Conservation (phyloP, 2,888 invertebrate species). For the Axea sp. region DNA sequence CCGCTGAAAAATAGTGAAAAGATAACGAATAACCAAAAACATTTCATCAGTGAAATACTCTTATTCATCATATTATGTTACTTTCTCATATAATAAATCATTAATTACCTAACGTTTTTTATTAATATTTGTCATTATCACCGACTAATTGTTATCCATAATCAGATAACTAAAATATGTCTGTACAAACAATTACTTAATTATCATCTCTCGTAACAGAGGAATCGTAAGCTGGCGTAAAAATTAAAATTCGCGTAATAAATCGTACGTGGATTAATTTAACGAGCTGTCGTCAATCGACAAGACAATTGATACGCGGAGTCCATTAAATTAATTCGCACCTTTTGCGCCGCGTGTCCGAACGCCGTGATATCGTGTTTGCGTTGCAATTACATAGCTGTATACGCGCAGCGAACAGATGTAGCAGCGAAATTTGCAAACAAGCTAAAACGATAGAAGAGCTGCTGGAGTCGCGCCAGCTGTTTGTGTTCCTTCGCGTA, state of each 20-base stretch:
- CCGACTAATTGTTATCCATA: no score
- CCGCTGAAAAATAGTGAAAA: no score
- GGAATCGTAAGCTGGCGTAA: no score
- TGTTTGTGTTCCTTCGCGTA: conserved; percentile 41
- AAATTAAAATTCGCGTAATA: background rate
- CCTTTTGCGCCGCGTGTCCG: conserved; percentile 56
- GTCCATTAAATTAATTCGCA: conserved; percentile 57
- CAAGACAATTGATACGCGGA: conserved; percentile 48
- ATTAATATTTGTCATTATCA: no score
- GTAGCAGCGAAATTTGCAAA: conserved; percentile 65
- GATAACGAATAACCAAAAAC: no score
- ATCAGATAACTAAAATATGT: no score
- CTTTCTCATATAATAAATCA: no score
- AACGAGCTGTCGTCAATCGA: conserved; percentile 15
- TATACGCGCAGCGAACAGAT: conserved; percentile 64
- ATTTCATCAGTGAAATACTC: no score
- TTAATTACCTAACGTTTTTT: no score
- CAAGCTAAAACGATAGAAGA: conserved; percentile 66
- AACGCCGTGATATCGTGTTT: conserved; percentile 57
- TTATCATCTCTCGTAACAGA: no score
- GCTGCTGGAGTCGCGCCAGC: conserved; percentile 58
- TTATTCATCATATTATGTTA: no score
- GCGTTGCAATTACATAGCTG: conserved; percentile 61
- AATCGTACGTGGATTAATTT: conserved; percentile 18
- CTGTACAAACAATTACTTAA: no score